Percentiles rank a stretch among this genome's conserved stretches.
phyloP scores from a whole-genome alignment of 2,888 invertebrate genomes.

The Choristoneura rosaceana region DNA sequence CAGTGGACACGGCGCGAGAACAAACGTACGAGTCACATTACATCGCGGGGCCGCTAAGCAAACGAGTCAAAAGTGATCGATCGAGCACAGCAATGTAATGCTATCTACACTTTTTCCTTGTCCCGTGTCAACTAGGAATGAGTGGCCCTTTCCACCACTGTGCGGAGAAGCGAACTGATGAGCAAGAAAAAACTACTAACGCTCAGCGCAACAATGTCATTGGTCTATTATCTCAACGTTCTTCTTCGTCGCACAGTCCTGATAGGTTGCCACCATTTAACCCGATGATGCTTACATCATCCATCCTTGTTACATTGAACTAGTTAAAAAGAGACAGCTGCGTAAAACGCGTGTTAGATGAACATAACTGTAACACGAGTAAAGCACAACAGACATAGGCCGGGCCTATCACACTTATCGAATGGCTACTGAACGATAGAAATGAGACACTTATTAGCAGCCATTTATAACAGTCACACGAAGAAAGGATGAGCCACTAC shows the following conservation, averaged over 20 bases:
- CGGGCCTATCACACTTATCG: slow-evolving; percentile 7
- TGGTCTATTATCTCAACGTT: neutral
- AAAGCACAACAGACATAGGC: slow-evolving; percentile 8
- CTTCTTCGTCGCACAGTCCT: neutral
- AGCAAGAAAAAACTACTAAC: neutral
- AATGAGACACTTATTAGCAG: slow-evolving; percentile 24
- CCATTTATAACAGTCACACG: slow-evolving; percentile 14
- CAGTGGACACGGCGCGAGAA: neutral
- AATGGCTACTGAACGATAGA: slow-evolving; percentile 5
- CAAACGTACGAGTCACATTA: neutral
- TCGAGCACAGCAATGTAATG: neutral
- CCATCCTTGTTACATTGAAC: slow-evolving; percentile 4
- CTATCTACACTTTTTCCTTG: neutral
- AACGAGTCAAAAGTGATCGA: neutral
- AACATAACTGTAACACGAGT: neutral
- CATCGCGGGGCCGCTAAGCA: neutral
- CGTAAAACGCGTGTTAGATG: neutral
- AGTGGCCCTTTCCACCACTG: neutral
- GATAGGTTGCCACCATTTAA: neutral
- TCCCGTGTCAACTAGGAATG: neutral
- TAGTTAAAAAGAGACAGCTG: neutral
- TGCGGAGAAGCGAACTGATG: neutral
- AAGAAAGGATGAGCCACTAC: neutral
- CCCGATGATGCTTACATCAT: neutral
- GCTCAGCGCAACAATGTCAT: neutral